Base-by-base conservation (phyloP, 1,140 invertebrate species). In the Drosophila neocordata region DNA sequence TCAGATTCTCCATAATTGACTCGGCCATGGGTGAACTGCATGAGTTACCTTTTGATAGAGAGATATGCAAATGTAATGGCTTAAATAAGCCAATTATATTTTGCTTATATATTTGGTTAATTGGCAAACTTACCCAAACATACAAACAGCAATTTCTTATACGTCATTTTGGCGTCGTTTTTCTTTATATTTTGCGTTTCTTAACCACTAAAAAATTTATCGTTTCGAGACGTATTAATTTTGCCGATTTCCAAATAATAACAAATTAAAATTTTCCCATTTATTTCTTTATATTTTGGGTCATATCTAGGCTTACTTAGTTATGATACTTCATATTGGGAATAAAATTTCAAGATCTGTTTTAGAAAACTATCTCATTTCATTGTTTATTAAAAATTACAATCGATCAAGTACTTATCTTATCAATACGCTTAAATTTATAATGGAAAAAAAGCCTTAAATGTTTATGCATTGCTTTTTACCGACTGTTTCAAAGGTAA, bases 21-120 rank as follows among this genome's bases (percentile, higher is more conserved):
- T 88, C 80, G 0, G 84, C 84, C 84, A 88, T 77, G 0, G 84
- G 84, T 0, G 84, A 88, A 27, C 77, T 69, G 48, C 84, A 88
- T 0, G 85, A 89, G 70, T 88, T 88, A 44, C 84, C 84, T 88
- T 34, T 31, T 31, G 53, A 20, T 3, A 2, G 2, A 1, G 3
- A 7, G 7, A 1, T 1, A 31, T 11, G 13, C 4, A n/a, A n/a
- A n/a, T n/a, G n/a, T n/a, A n/a, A n/a, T n/a, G n/a, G n/a, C n/a
- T n/a, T 12, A 3, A 8, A 5, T 12, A 6, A 12, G 4, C 12
- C 7, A 13, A 20, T 1, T 2, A 1, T 0, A 31, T 9, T 13
- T 20, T 2, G 4, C 1, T 1, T 1, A 6, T 2, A 1, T 0
- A 31, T 9, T 13, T 20, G 4, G 4, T 0, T 1, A 0, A 6